A percentile compares a stretch with the other conserved stretches of the same genome.
phyloP scores from a whole-genome alignment of 2,797 vertebrate genomes.

The Melanotaenia maccullochi region DNA sequence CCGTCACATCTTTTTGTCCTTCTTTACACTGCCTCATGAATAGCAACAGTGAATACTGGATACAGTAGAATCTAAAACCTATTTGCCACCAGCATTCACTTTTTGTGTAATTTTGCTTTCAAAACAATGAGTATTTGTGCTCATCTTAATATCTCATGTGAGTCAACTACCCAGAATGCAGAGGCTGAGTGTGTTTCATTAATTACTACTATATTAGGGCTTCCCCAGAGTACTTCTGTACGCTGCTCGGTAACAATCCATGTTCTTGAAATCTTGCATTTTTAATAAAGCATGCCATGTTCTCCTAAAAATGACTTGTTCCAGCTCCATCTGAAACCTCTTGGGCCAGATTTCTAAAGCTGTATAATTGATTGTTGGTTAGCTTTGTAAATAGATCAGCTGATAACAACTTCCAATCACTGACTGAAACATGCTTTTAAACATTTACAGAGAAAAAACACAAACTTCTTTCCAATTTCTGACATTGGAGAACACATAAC shows the following conservation, averaged over 20 bases:
- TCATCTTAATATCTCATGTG: constrained; percentile 18
- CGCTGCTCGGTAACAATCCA: constrained; percentile 5
- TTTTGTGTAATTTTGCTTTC: neutral
- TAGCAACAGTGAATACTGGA: neutral
- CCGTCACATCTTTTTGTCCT: neutral
- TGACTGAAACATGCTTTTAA: neutral
- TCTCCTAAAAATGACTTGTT: constrained; percentile 14
- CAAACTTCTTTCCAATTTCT: neutral
- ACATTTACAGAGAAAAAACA: neutral
- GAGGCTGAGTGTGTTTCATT: constrained; percentile 13
- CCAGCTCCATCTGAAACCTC: constrained; percentile 15
- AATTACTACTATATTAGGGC: constrained; percentile 25
- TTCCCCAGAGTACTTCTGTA: constrained; percentile 29
- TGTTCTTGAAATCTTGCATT: constrained; percentile 11
- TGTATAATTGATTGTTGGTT: neutral
- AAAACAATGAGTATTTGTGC: constrained; percentile 24
- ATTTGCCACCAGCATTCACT: neutral
- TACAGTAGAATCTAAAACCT: neutral
- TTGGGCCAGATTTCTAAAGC: neutral
- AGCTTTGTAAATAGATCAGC: neutral
- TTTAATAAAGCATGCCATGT: constrained; percentile 15
- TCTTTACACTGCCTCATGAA: neutral
- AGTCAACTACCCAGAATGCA: constrained; percentile 24
- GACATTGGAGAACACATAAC: constrained; percentile 17
- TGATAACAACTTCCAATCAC: neutral